Evolutionary conservation across 2,113 vertebrate species (phyloP).

Genomic region (Neomonachus schauinslandi): DNA sequence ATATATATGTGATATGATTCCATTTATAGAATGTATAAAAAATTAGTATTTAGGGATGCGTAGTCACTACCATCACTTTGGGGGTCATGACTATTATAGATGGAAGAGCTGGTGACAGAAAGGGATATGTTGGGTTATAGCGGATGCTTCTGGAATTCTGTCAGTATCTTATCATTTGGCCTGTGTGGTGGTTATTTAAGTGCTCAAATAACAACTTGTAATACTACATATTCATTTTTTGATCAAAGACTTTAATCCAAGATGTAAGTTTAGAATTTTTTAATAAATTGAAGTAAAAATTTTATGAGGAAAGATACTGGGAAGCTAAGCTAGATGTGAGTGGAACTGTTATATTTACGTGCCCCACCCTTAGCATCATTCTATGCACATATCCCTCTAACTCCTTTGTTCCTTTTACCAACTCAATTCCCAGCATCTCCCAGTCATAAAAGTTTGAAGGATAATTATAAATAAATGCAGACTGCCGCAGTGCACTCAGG

Average conservation of each 20-base stretch:
- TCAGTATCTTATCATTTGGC: background rate
- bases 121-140: rapidly evolving
- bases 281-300: background rate
- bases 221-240: background rate
- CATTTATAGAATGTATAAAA: background rate
- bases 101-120: background rate
- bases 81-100: background rate
- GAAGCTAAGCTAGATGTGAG: background rate
- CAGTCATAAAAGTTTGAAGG: background rate
- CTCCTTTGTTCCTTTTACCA: background rate
- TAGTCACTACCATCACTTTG: background rate
- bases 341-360: background rate
- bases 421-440: background rate
- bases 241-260: background rate
- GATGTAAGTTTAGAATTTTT: constrained; percentile 8
- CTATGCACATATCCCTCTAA: background rate
- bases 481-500: background rate
- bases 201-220: background rate
- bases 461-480: constrained; percentile 7
- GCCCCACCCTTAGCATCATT: background rate
- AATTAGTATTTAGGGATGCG: background rate
- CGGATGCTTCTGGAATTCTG: background rate
- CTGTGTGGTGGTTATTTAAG: background rate
- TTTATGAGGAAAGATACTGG: background rate
- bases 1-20: background rate